Evolutionary conservation across 2,888 invertebrate species (phyloP), one percentile per base, ranked within the genome.

Genomic region (Tenthredo livida): DNA sequence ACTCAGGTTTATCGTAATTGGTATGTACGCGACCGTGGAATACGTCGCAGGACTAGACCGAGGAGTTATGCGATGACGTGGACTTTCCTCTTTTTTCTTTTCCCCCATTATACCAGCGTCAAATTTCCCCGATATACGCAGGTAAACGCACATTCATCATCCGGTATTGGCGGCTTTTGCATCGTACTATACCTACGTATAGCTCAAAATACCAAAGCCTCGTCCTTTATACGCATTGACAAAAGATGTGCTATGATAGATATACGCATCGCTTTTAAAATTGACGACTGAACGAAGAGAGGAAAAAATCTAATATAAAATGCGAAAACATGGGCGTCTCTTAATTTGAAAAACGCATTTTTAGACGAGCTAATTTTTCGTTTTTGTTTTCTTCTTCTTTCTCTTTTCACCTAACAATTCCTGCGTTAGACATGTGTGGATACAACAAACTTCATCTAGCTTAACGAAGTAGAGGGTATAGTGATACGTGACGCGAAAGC

Each of bases 401-500:
- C 37, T 61, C 25, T 61, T 54, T 54, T 54, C 17, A 54, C 54
- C 12, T 2, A 54, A n/a, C 7, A n/a, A 54, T 54, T n/a, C 6
- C 54, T n/a, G 54, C 61, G 25, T 12, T 10, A 61, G 61, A 25
- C 25, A 61, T 61, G 25, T 12, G 25, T 61, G 25, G 61, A 25
- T 43, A 72, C 72, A 43, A 43, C 43, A 37, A 72, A 72, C 37
- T 72, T 72, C 43, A 43, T 43, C 40, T n/a, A 15, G 72, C 43
- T 72, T 72, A 72, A 72, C 72, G 72, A 72, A 72, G 72, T 72
- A 25, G 67, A 67, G 67, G 67, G 67, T 67, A 40, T n/a, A 40
- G 72, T 21, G 72, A 72, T 72, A 72, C 72, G 72, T 72, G 72
- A 72, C 40, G 37, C 72, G 72, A 33, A 33, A 72, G n/a, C 72